phyloP scores from a whole-genome alignment of 2,888 invertebrate genomes.

The Rhingia rostrata region DNA sequence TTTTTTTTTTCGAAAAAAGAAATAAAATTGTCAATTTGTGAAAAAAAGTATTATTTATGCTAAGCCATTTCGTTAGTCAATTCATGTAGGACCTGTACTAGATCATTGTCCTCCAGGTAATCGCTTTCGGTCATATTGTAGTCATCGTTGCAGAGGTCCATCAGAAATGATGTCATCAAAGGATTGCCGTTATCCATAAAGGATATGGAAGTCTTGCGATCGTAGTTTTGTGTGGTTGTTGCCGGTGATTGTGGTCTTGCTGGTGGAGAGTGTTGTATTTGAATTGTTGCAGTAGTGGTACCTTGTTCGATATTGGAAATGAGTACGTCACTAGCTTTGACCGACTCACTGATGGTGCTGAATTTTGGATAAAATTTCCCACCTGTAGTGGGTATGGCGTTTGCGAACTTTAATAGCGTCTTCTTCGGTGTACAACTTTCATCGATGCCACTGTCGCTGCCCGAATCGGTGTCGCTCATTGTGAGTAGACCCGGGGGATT shows the following conservation, averaged over 20 bases:
- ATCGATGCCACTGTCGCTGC: slow-evolving; percentile 81
- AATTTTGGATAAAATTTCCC: slow-evolving; percentile 38
- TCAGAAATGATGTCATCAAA: slow-evolving; percentile 78
- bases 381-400: slow-evolving; percentile 60
- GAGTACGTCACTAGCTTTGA: slow-evolving; percentile 37
- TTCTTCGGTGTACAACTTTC: slow-evolving; percentile 75
- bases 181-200: slow-evolving; percentile 80
- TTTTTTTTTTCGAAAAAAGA: slow-evolving; percentile 11
- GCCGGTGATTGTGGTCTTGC: slow-evolving; percentile 4
- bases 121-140: slow-evolving; percentile 79
- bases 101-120: slow-evolving; percentile 77
- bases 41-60: slow-evolving; percentile 24
- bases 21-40: slow-evolving; percentile 2
- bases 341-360: slow-evolving; percentile 12
- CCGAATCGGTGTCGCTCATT: slow-evolving; percentile 79
- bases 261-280: slow-evolving; percentile 28
- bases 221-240: slow-evolving; percentile 6
- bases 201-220: slow-evolving; percentile 76
- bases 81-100: slow-evolving; percentile 79
- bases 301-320: slow-evolving; percentile 38
- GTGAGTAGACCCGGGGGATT: slow-evolving; percentile 78
- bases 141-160: slow-evolving; percentile 81
- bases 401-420: slow-evolving; percentile 63
- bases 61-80: slow-evolving; percentile 77
- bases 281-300: slow-evolving; percentile 32